phyloP scores from a whole-genome alignment of 2,888 invertebrate genomes.

The Serrognathus titanus region DNA sequence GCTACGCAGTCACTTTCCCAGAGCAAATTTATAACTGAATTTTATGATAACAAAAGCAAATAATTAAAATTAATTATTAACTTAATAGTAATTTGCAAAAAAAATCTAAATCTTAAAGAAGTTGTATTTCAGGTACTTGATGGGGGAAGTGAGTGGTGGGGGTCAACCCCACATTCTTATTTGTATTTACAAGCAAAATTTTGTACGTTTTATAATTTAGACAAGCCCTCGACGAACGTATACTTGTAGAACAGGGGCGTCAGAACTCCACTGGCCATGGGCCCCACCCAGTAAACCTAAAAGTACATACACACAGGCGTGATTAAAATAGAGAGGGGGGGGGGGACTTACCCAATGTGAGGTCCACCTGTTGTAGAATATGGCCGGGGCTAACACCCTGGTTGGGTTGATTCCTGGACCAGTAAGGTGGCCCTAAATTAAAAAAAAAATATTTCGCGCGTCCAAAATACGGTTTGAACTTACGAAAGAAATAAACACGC shows the following conservation, averaged over 20 bases:
- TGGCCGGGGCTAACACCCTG: slow-evolving; percentile 65
- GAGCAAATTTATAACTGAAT: too few species aligned
- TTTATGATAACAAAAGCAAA: too few species aligned
- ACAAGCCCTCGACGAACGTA: slow-evolving; percentile 14
- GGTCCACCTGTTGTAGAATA: slow-evolving; percentile 62
- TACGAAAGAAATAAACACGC: slow-evolving; percentile 13
- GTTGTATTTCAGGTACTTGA: too few species aligned
- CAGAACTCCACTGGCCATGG: slow-evolving; percentile 39
- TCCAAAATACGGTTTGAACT: background rate
- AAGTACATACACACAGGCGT: slow-evolving; percentile 10
- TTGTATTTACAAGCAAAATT: background rate
- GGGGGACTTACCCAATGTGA: slow-evolving; percentile 60
- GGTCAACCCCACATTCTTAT: too few species aligned
- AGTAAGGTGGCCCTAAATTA: slow-evolving; percentile 64
- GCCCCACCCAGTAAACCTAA: slow-evolving; percentile 47
- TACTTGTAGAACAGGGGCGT: slow-evolving; percentile 39
- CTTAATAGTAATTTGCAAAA: too few species aligned
- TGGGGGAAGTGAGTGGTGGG: too few species aligned
- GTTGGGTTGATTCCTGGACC: slow-evolving; percentile 70
- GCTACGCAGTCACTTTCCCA: too few species aligned
- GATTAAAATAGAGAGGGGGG: background rate
- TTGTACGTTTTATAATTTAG: slow-evolving; percentile 2
- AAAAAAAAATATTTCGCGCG: background rate
- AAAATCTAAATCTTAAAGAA: too few species aligned
- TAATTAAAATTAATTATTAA: too few species aligned